These are phyloP conservation scores for Lagopus muta DNA, from an alignment of 2,113 vertebrate species.

Conservation along the genomic window DNA sequence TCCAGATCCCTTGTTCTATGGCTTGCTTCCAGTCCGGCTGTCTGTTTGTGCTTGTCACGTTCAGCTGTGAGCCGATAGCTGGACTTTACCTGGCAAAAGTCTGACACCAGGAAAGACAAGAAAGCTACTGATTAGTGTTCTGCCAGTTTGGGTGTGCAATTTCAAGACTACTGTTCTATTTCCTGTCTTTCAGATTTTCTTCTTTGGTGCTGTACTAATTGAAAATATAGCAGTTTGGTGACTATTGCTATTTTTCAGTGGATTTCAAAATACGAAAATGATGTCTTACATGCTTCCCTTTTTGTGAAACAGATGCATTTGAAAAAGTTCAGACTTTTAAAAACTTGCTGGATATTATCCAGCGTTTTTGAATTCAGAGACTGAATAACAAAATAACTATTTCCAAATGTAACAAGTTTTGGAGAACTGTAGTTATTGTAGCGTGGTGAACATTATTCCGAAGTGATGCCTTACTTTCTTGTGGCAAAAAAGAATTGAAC, in stretches of 20 bases:
- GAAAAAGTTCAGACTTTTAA: not conserved
- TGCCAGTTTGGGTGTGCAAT: not conserved
- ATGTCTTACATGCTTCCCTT: not conserved
- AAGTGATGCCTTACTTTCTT: not conserved
- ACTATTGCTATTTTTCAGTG: not conserved
- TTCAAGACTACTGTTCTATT: not conserved
- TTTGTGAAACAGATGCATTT: not conserved
- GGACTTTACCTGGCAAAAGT: not conserved
- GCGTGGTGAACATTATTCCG: not conserved
- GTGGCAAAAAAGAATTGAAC: not conserved
- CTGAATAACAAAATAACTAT: not conserved
- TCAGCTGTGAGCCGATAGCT: not conserved
- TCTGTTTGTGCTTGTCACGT: not conserved
- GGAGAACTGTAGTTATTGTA: not conserved
- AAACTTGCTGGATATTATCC: not conserved
- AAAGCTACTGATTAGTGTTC: not conserved
- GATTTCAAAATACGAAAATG: not conserved
- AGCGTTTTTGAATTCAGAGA: not conserved
- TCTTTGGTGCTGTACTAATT: not conserved
- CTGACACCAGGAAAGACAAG: not conserved
- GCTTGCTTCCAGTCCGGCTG: not conserved
- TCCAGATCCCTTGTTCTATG: not conserved
- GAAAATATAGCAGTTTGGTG: not conserved
- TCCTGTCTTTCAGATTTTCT: not conserved
- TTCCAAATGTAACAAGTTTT: not conserved